Percentiles rank a stretch among this genome's conserved stretches.
phyloP scores from a whole-genome alignment of 2,888 invertebrate species.

The Perizoma flavofasciatum region DNA sequence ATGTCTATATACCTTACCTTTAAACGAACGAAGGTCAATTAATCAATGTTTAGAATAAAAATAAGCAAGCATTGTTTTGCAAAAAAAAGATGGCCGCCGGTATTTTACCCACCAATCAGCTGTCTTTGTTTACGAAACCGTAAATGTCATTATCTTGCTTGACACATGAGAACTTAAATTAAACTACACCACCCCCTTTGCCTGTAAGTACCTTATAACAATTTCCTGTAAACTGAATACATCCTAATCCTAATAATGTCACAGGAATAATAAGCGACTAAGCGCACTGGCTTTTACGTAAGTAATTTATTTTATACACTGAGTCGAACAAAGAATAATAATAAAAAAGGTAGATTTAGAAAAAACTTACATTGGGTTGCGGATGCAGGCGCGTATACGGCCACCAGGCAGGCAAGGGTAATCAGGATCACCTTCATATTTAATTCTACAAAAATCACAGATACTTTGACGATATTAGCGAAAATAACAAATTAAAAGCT shows the following conservation, averaged over 20 bases:
- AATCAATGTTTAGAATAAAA: too few species aligned
- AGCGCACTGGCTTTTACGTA: too few species aligned
- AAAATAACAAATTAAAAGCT: slow-evolving; percentile 42
- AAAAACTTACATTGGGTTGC: slow-evolving; percentile 87
- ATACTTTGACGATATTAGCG: slow-evolving; percentile 70
- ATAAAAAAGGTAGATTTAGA: not conserved
- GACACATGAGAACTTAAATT: not conserved
- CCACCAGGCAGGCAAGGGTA: slow-evolving; percentile 76
- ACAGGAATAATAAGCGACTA: too few species aligned
- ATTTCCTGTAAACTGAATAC: too few species aligned
- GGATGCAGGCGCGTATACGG: slow-evolving; percentile 76
- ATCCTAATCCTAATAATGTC: too few species aligned
- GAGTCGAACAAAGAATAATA: slow-evolving; percentile 22
- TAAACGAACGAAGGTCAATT: too few species aligned
- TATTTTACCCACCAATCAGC: slow-evolving; percentile 23
- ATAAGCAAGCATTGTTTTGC: too few species aligned
- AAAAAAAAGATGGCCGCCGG: slow-evolving; percentile 22
- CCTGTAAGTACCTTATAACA: not conserved
- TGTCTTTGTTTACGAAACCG: slow-evolving; percentile 33
- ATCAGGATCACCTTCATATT: slow-evolving; percentile 84
- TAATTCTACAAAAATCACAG: slow-evolving; percentile 74
- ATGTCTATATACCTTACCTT: too few species aligned
- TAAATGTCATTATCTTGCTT: not conserved
- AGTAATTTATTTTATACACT: too few species aligned
- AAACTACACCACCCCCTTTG: not conserved